These are phyloP conservation scores for Agelaius tricolor DNA, from an alignment of 2,113 vertebrate genomes.

Conservation along the genomic window DNA sequence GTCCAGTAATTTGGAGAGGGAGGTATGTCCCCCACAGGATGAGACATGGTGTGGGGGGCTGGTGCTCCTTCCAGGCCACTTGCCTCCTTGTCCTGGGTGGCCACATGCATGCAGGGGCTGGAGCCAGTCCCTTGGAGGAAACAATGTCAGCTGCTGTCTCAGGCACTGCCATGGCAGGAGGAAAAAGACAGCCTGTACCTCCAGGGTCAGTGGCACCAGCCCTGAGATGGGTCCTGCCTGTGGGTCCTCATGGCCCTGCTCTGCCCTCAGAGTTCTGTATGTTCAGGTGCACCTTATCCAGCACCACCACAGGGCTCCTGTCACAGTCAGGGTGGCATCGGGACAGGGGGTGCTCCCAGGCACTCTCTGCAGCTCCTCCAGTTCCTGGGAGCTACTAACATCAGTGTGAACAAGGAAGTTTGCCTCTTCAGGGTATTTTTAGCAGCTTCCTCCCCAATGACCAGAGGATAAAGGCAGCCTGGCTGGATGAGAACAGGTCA, in stretches of 20 bases:
- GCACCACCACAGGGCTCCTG: not conserved
- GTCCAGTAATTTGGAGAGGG: not conserved
- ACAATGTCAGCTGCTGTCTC: not conserved
- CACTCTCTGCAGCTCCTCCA: not conserved
- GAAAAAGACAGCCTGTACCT: not conserved
- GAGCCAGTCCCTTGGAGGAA: not conserved
- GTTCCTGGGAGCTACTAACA: not conserved
- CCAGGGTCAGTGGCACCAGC: not conserved
- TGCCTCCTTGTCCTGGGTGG: not conserved
- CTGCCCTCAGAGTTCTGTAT: not conserved
- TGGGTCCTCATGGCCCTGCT: not conserved
- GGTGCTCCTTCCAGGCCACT: not conserved
- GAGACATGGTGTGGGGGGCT: not conserved
- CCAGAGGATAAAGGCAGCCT: not conserved
- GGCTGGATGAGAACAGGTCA: not conserved
- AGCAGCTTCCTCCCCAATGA: not conserved
- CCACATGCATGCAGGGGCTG: rapidly evolving
- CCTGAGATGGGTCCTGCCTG: not conserved
- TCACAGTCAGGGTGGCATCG: rapidly evolving
- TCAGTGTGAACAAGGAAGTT: not conserved
- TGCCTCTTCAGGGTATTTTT: not conserved
- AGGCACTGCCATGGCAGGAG: not conserved
- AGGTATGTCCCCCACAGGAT: not conserved
- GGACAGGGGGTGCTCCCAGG: not conserved
- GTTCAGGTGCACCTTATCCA: not conserved